phyloP scores from a whole-genome alignment of 2,888 invertebrate species.

The Drosophila buzzatii region DNA sequence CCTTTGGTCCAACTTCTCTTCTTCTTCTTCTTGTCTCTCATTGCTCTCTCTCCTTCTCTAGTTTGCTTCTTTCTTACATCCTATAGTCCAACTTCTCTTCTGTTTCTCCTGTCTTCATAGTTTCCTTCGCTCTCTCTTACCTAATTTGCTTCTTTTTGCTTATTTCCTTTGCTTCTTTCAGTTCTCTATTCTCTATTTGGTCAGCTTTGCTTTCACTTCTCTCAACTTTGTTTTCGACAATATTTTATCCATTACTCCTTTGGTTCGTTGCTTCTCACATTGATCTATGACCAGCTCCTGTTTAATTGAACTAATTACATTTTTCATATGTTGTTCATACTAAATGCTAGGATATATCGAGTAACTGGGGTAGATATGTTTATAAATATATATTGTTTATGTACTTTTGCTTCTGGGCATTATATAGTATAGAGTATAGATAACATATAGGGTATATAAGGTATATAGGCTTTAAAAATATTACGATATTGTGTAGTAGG shows the following conservation, averaged over 20 bases:
- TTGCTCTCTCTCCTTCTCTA: no score
- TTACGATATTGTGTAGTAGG: no score
- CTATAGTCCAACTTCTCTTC: no score
- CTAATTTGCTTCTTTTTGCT: not conserved
- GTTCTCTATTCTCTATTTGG: not conserved
- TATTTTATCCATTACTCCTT: not conserved
- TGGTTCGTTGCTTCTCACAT: not conserved
- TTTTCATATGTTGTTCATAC: slow-evolving; percentile 12
- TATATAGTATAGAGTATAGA: no score
- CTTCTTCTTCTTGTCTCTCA: no score
- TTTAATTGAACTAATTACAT: slow-evolving; percentile 19
- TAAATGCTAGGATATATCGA: not conserved
- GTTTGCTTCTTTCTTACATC: no score
- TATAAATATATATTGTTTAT: not conserved
- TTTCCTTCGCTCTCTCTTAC: not conserved
- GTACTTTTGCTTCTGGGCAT: no score
- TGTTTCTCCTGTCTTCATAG: no score
- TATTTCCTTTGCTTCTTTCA: not conserved
- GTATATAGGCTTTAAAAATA: no score
- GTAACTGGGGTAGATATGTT: not conserved
- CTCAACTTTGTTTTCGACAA: not conserved
- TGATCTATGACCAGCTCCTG: slow-evolving; percentile 3
- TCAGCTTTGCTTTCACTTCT: not conserved
- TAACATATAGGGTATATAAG: not conserved
- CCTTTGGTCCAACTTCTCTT: no score